A percentile compares a stretch with the other conserved stretches of the same genome.
These are phyloP conservation scores for Rambutsinella grinnellia DNA, from an alignment of 2,888 invertebrate genomes.

Conservation along the genomic window DNA sequence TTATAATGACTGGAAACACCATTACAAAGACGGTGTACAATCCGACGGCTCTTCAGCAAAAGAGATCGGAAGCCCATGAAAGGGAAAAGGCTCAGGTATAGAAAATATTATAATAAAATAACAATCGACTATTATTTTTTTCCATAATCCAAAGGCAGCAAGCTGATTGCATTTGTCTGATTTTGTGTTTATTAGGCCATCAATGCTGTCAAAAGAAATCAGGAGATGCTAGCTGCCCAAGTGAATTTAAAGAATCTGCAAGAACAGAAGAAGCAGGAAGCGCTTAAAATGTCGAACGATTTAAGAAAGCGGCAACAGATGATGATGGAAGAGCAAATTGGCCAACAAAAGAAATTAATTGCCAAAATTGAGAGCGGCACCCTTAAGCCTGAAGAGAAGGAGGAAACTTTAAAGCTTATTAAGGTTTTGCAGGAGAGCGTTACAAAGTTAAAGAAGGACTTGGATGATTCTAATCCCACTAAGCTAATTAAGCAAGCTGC, in stretches of 20 bases:
- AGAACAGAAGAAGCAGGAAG: conserved; percentile 80
- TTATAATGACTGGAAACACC: conserved; percentile 68
- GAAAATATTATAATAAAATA: too few species aligned
- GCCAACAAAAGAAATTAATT: conserved; percentile 86
- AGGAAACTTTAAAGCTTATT: conserved; percentile 82
- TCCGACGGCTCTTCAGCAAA: conserved; percentile 68
- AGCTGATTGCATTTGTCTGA: too few species aligned
- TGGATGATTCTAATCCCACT: conserved; percentile 60
- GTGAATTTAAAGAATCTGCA: conserved; percentile 81
- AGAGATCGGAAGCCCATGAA: conserved; percentile 69
- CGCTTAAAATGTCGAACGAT: conserved; percentile 82
- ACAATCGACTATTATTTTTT: conserved; percentile 4
- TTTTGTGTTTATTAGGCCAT: conserved; percentile 62
- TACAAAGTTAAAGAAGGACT: conserved; percentile 80
- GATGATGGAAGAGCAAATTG: conserved; percentile 88
- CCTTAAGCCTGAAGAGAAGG: conserved; percentile 76
- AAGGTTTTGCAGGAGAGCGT: conserved; percentile 87
- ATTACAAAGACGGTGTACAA: conserved; percentile 72
- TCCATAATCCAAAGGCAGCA: not conserved
- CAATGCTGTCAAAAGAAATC: conserved; percentile 72
- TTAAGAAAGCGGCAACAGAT: conserved; percentile 88
- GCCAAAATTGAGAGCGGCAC: conserved; percentile 83
- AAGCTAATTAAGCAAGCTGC: conserved; percentile 71
- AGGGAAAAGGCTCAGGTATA: conserved; percentile 63
- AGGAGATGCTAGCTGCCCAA: conserved; percentile 73